These are phyloP conservation scores for Python bivittatus DNA, from an alignment of 2,113 vertebrate genomes.

Conservation along the genomic window DNA sequence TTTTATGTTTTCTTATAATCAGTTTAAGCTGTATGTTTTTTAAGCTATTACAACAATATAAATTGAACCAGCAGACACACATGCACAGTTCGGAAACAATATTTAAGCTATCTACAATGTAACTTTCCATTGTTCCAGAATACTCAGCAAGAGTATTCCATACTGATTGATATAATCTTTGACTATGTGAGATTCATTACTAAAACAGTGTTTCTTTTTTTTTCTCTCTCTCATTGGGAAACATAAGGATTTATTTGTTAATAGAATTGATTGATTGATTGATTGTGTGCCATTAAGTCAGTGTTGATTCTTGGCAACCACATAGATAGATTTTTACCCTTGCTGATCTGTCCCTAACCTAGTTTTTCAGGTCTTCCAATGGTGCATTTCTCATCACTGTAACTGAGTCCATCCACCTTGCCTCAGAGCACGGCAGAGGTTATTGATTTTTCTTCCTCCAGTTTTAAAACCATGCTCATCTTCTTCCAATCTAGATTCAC, in stretches of 20 bases:
- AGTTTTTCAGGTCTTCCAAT: background rate
- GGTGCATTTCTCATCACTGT: background rate
- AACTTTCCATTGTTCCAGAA: constrained; percentile 11
- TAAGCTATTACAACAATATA: background rate
- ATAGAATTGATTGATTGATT: background rate
- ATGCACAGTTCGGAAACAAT: background rate
- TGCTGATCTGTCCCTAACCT: background rate
- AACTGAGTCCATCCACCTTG: background rate
- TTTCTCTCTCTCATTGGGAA: background rate
- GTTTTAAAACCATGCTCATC: too few relatives aligned
- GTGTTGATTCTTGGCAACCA: background rate
- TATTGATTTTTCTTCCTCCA: too few relatives aligned
- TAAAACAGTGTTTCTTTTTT: background rate
- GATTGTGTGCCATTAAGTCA: background rate
- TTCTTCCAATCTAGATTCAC: too few relatives aligned
- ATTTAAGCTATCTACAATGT: constrained; percentile 14
- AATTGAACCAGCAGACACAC: background rate
- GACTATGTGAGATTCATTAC: background rate
- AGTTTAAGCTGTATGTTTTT: background rate
- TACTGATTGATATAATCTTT: constrained; percentile 25
- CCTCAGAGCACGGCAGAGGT: too few relatives aligned
- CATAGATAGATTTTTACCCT: background rate
- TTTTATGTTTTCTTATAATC: background rate
- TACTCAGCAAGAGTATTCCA: constrained; percentile 1
- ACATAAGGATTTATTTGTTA: background rate